Evolutionary conservation across 2,888 invertebrate genomes (phyloP), one percentile per base, ranked within the genome.

Genomic region (Mycogona germanica): DNA sequence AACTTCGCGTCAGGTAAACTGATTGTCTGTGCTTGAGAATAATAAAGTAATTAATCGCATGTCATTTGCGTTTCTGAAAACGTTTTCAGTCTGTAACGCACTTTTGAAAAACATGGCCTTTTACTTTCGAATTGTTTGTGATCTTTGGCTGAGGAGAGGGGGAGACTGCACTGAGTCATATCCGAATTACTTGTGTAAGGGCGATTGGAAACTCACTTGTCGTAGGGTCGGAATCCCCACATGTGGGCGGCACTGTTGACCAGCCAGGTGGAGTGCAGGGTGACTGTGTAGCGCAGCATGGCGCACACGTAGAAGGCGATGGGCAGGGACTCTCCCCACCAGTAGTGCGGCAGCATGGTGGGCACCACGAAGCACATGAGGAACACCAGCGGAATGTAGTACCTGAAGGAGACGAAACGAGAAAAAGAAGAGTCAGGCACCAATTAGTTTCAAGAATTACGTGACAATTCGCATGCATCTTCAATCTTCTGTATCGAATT

Each of bases 301-400:
- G 62, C 67, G 45, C 67, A 65, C 2, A 71, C 59, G 62, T 67
- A 69, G 63, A 68, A 72, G 2, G 72, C 68, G 35, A 63, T 64
- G 55, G 62, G 62, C 4, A 67, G 58, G 19, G 64, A 63, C 61
- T 74, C 74, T 19, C 68, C 68, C 72, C 73, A 74, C 58, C 68
- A 61, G 51, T 65, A 45, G 26, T 47, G 26, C 2, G 53, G 53
- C 2, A 89, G 69, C 68, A 79, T 73, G 0, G 85, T 78, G 0
- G 93, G 95, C 40, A 93, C 59, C 0, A 85, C 65, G 68, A 95
- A 91, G 67, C 86, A 85, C 28, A 81, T 73, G 0, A 88, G 58
- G 0, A 87, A 78, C 76, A 88, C 84, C 58, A 87, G 68, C 1
- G 81, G 68, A 35, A 84, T 68, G 70, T 91, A 95, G 60, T 79